Evolutionary conservation across 2,797 vertebrate species (phyloP).

Genomic region (Falco novaeseelandiae): DNA sequence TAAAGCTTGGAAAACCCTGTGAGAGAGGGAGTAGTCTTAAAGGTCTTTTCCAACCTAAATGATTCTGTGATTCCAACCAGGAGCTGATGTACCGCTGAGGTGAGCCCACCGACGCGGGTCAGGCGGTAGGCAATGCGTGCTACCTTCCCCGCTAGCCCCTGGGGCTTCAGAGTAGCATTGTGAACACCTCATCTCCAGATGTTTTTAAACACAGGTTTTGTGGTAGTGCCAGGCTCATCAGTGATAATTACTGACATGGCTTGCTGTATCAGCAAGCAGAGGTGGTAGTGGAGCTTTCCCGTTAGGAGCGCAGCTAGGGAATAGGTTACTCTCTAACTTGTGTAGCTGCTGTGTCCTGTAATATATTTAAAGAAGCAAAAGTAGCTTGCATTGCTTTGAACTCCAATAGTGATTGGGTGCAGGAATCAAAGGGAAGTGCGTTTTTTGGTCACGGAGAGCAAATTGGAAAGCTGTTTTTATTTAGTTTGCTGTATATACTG

Average conservation of each 20-base stretch:
- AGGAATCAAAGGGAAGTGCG: not conserved
- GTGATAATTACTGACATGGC: accelerated
- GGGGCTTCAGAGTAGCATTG: not conserved
- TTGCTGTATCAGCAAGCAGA: not conserved
- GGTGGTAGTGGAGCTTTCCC: not conserved
- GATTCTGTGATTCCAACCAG: not conserved
- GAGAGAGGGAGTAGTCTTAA: not conserved
- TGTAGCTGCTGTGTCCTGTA: not conserved
- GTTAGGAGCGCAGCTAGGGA: not conserved
- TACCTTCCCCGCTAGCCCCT: not conserved
- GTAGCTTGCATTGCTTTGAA: not conserved
- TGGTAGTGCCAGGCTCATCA: not conserved
- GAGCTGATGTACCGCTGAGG: not conserved
- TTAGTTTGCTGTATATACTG: not conserved
- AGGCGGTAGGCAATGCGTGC: too few species aligned
- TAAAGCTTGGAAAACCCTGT: not conserved
- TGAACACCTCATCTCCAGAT: not conserved
- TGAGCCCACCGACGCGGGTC: not conserved
- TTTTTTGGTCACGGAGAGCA: not conserved
- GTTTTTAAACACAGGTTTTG: not conserved
- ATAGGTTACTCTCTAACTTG: not conserved
- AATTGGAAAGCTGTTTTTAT: not conserved
- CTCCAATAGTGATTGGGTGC: not conserved
- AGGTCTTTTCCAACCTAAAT: too few species aligned
- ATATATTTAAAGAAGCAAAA: not conserved